Evolutionary conservation across 2,113 vertebrate genomes (phyloP), one percentile per base, ranked within the genome.

Genomic region (Ondatra zibethicus): DNA sequence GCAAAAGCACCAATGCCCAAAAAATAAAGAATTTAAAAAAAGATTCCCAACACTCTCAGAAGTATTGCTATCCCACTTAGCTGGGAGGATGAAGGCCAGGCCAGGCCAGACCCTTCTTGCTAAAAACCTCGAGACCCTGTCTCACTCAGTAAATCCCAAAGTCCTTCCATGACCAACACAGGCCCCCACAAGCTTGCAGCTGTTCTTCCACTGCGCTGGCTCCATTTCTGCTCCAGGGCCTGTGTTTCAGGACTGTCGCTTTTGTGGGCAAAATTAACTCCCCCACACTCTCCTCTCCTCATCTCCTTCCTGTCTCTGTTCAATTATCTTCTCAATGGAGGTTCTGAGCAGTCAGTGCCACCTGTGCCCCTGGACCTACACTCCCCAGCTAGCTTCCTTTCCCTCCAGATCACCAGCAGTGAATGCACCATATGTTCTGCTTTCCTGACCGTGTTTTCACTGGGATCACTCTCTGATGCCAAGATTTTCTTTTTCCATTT

Each of bases 351-450:
- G 14, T 7, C 33, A 39, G 0, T 39, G 13, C 86, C 68, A 73
- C 86, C 86, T 73, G 25, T 29, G 7, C 50, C 86, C 47, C 47
- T n/a, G 39, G 33, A n/a, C 33, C 23, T 7, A 27, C 47, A 39
- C 66, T n/a, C 12, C 47, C 31, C 14, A n/a, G 31, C 45, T 68
- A 9, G 85, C 85, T 39, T 31, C 42, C 50, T 5, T 23, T 63
- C 68, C 25, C 13, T 31, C 42, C 39, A 21, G 4, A 17, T 65
- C 55, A 27, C 12, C 10, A 7, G 5, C 39, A 31, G 1, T 36
- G 50, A 36, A 63, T 10, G 23, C 10, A 33, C 42, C 17, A 0
- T 4, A 11, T 0, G 3, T 6, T 81, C 72, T 29, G 27, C 39
- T n/a, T 52, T 39, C 50, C 12, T 23, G 39, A 36, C 33, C 50